Percentiles rank a stretch among this genome's conserved stretches.
These are phyloP conservation scores for Drosophila meridionalis DNA, from an alignment of 2,888 invertebrate genomes.

Conservation along the genomic window DNA sequence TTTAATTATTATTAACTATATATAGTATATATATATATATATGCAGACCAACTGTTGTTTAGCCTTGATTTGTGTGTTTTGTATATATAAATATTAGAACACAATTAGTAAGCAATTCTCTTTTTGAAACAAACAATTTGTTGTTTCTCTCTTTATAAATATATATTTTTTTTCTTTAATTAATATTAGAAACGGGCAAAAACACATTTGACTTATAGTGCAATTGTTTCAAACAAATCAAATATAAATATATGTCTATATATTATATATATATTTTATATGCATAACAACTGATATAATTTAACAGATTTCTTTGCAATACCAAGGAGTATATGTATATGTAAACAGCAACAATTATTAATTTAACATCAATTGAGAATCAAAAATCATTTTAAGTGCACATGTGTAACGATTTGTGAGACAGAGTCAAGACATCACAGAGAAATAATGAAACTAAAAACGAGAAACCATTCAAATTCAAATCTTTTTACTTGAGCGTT, in stretches of 20 bases:
- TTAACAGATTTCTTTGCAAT: conserved; percentile 71
- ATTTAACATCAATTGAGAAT: conserved; percentile 68
- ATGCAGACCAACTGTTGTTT: conserved; percentile 66
- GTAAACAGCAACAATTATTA: conserved; percentile 45
- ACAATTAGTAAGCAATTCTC: conserved; percentile 60
- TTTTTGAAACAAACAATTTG: conserved; percentile 35
- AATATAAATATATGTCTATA: conserved; percentile 18
- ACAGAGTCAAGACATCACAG: conserved; percentile 32
- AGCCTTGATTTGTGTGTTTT: conserved; percentile 78
- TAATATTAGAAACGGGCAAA: conserved; percentile 71
- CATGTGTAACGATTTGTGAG: conserved; percentile 58
- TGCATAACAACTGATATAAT: conserved; percentile 55
- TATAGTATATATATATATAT: conserved; percentile 28
- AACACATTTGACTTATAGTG: conserved; percentile 78
- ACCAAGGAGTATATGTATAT: conserved; percentile 68
- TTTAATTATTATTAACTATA: conserved; percentile 32
- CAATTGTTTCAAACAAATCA: conserved; percentile 78
- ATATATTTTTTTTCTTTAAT: conserved; percentile 28
- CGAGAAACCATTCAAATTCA: conserved; percentile 47
- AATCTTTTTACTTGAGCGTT: conserved; percentile 62
- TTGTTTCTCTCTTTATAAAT: background rate
- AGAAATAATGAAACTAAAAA: conserved; percentile 24
- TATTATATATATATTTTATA: conserved; percentile 40
- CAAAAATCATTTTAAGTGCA: conserved; percentile 78
- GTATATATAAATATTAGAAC: conserved; percentile 70